Evolutionary conservation across 1,140 invertebrate genomes (phyloP), one percentile per base, ranked within the genome.

Genomic region (Aphis gossypii): DNA sequence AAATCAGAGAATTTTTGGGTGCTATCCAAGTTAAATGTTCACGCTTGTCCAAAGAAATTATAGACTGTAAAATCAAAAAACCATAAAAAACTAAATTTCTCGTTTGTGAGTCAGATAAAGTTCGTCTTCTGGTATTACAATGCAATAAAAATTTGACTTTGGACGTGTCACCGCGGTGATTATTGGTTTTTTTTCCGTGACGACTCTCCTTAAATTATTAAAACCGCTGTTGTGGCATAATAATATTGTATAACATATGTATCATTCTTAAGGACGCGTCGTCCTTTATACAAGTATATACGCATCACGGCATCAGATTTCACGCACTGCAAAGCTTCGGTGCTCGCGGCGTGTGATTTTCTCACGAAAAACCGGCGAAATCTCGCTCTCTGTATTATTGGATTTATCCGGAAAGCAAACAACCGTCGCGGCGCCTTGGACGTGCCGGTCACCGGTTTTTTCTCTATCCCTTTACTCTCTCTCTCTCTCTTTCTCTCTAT

Each of bases 371-470:
- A 76, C 54, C 54, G 38, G 44, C 87, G 46, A 35, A 88, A 60
- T 68, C 44, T 90, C 30, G 25, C 54, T 60, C 56, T 44, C 38
- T 56, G 56, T 76, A 76, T 76, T n/a, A 76, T 44, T 68, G 46
- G 46, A 51, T 48, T 93, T 54, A 93, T 93, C 92, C 92, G 92
- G 48, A 93, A 86, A 84, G 82, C 92, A 93, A 93, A 93, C 92
- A 92, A 76, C 60, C 60, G 38, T 41, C 38, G n/a, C 56, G 54
- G 44, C 46, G 48, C 87, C 60, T 41, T 48, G 41, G 68, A 90
- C 56, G 84, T 46, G 41, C 25, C 44, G 60, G 60, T 68, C 90
- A 92, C 90, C 90, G 90, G 90, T 92, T 92, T 92, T 44, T 25
- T 86, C 9, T n/a, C 60, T n/a, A 76, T 76, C 60, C 60, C 60